Conservation (phyloP, 2,888 invertebrate genomes). For the Xylophagus ater region DNA sequence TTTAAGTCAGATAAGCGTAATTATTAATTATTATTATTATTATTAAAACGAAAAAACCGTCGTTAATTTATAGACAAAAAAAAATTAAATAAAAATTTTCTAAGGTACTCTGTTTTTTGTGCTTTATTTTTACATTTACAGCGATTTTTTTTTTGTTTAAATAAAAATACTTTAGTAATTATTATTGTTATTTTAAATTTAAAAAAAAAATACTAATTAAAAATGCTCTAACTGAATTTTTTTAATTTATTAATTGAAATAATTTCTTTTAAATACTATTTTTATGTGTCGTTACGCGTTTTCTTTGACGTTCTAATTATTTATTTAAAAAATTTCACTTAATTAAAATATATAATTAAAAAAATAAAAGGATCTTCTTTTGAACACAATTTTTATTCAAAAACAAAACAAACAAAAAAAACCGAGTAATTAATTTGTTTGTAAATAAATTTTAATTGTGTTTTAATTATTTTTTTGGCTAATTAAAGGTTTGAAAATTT, state of each 20-base stretch:
- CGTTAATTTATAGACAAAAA: no score
- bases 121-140: no score
- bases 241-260: no score
- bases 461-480: background rate
- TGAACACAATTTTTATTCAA: slow-evolving; percentile 7
- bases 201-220: no score
- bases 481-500: background rate
- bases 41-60: background rate
- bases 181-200: no score
- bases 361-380: slow-evolving; percentile 4
- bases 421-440: no score
- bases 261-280: background rate
- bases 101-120: no score
- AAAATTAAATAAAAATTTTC: no score
- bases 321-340: background rate
- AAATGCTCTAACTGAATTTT: no score
- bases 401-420: no score
- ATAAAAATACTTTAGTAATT: no score
- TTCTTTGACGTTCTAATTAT: background rate
- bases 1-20: background rate
- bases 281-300: background rate
- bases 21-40: slow-evolving; percentile 1
- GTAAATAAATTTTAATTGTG: slow-evolving; percentile 2
- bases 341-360: slow-evolving; percentile 5
- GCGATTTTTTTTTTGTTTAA: no score